Base-by-base conservation (phyloP, 2,888 invertebrate genomes). In the Coenonympha arcania region DNA sequence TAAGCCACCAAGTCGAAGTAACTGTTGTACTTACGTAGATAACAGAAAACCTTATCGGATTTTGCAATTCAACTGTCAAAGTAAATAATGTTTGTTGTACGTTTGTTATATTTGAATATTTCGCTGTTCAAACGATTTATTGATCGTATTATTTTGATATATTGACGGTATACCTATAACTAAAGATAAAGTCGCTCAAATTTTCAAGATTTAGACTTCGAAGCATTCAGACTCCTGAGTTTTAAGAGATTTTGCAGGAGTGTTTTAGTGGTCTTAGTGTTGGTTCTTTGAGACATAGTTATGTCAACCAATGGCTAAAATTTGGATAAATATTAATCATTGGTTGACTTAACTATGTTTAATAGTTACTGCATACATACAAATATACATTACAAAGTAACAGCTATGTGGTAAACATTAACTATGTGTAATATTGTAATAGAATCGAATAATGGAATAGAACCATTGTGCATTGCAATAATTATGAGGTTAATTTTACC, bases 51-150 rank as follows among this genome's bases (percentile, higher is more conserved):
- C 50, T 55, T 55, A 55, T 55, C 55, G 53, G 41, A 46, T 50
- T 55, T 48, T 46, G 48, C 53, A 55, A 55, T 55, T 53, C 55
- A 55, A 48, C 50, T 50, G 55, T 55, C 52, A 47, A 36, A 45
- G 52, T 55, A 55, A 55, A 55, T 55, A 53, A 55, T 55, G 47
- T 50, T 52, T 28, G 36, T 45, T 53, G 48, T 51, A 54, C 51
- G 50, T 31, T 52, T 34, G 30, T 40, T 49, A 49, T 49, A 49
- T 52, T 52, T 52, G 46, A 48, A 55, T 52, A 50, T 55, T 50
- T 41, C 41, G 26, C 40, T 50, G 52, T 48, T 39, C 22, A 19
- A 30, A 43, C 24, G 45, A 45, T 45, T 45, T 45, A 45, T 45
- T 45, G 33, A 44, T 44, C 33, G 16, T 34, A 24, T 44, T 44